Base-by-base conservation (phyloP, 2,888 invertebrate species). In the Philereme vetulata region DNA sequence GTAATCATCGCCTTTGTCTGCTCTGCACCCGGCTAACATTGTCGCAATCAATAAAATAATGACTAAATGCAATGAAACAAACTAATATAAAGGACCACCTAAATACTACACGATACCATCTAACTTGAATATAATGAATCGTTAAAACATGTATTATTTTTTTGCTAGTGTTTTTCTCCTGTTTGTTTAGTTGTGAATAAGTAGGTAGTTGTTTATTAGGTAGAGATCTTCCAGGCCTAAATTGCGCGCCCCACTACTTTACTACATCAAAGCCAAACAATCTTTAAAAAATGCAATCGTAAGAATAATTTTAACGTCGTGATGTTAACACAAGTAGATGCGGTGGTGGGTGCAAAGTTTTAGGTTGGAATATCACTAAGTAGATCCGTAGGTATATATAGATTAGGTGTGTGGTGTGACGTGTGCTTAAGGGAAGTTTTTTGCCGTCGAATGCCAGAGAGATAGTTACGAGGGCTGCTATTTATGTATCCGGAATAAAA, bases 1-100 rank as follows among this genome's bases (percentile, higher is more conserved):
- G 60, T 49, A 21, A 45, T 35, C 51, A 51, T 54, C 65, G 66
- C 63, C 65, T 66, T 66, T 58, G 58, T 66, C 66, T 66, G 66
- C 66, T 66, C 53, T 58, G 65, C 65, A 66, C 63, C 61, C 59
- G 52, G 60, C 60, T 63, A 66, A 63, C 63, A 40, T 32, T 38
- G 46, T 47, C 54, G 44, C 59, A 63, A 21, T 21, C 21, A 58
- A 53, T 54, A 49, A 60, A 54, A 9, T 34, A 35, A 43, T 48
- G 21, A 32, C 45, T 51, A 48, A 58, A 57, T 34, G 4, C 38
- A 51, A 11, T 32, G 4, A 51, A 54, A 62, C 48, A 52, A 62
- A 48, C 35, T 55, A 57, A 56, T 47, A 7, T 34, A 42, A 36
- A 38, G 9, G 4, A 21, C 21, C 4, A 10, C 8, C 2, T 5